These are phyloP conservation scores for Acrobasis consociella DNA, from an alignment of 2,888 invertebrate genomes.

Conservation along the genomic window DNA sequence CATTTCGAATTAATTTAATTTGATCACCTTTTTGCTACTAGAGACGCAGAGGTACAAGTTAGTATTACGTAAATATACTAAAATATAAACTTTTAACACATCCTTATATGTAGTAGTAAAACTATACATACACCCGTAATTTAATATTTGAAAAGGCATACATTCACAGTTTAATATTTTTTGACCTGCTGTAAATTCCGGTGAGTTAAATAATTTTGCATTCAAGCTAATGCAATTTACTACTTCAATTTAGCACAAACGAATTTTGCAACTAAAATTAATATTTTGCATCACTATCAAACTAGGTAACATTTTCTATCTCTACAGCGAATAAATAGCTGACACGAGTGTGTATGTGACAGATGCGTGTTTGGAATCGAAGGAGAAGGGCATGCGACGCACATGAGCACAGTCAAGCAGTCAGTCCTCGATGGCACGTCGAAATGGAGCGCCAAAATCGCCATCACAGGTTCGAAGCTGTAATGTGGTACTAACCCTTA, in stretches of 20 bases:
- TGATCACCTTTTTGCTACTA: not conserved
- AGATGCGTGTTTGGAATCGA: conserved; percentile 98
- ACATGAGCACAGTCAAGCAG: conserved; percentile 99
- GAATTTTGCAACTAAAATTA: no score
- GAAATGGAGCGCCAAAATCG: conserved; percentile 99
- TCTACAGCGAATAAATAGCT: conserved; percentile 35
- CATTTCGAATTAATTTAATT: not conserved
- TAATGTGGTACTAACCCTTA: conserved; percentile 50
- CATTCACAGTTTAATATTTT: not conserved
- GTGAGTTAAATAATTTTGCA: conserved; percentile 20
- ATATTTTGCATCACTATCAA: not conserved
- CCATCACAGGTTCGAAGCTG: conserved; percentile 97
- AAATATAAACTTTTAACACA: not conserved
- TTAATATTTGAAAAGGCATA: not conserved
- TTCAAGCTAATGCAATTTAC: not conserved
- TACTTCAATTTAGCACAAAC: not conserved
- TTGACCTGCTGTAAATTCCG: conserved; percentile 8
- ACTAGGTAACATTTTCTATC: not conserved
- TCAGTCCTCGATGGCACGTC: conserved; percentile 99
- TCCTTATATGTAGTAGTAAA: not conserved
- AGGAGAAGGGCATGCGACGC: conserved; percentile 95
- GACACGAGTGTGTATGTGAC: conserved; percentile 75
- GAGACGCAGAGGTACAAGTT: not conserved
- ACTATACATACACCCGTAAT: not conserved
- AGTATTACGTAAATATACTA: not conserved